These are phyloP conservation scores for Cliona cf. orientalis DNA, from an alignment of 37 sponge, comb jelly and placozoan species.

Conservation along the genomic window DNA sequence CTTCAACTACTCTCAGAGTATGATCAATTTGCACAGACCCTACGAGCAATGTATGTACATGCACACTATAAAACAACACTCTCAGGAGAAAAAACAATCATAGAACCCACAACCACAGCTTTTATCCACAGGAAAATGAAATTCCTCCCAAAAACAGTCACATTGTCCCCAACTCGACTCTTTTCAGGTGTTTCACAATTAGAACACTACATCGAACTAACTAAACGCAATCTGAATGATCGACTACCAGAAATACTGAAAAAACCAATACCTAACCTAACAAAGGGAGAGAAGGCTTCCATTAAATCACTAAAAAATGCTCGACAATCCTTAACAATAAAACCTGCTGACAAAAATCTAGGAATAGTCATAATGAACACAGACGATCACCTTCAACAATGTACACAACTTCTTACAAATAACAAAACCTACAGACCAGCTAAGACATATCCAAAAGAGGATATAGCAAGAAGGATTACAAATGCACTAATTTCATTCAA, in stretches of 20 bases:
- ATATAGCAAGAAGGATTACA: conserved; percentile 20
- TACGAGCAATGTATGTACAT: background rate
- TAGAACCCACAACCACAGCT: background rate
- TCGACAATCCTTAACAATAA: conserved; percentile 1
- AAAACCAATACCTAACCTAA: background rate
- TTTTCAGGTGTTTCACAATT: background rate
- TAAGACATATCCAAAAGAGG: conserved; percentile 55
- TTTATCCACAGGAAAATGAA: conserved; percentile 7
- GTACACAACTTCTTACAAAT: background rate
- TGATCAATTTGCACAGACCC: background rate
- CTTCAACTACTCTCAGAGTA: background rate
- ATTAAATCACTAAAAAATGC: background rate
- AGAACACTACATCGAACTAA: background rate
- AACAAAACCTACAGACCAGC: conserved; percentile 22
- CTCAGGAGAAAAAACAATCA: background rate
- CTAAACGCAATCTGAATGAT: background rate
- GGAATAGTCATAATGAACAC: conserved; percentile 23
- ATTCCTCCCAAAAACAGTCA: conserved; percentile 3
- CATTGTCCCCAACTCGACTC: background rate
- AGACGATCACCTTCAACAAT: conserved; percentile 15
- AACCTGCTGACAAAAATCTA: conserved; percentile 32
- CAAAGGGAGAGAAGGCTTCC: background rate
- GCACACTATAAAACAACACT: background rate
- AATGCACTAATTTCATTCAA: background rate
- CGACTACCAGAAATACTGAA: background rate